Evolutionary conservation across 2,113 vertebrate species (phyloP).

Genomic region (Hypocryptadius cinnamomeus): DNA sequence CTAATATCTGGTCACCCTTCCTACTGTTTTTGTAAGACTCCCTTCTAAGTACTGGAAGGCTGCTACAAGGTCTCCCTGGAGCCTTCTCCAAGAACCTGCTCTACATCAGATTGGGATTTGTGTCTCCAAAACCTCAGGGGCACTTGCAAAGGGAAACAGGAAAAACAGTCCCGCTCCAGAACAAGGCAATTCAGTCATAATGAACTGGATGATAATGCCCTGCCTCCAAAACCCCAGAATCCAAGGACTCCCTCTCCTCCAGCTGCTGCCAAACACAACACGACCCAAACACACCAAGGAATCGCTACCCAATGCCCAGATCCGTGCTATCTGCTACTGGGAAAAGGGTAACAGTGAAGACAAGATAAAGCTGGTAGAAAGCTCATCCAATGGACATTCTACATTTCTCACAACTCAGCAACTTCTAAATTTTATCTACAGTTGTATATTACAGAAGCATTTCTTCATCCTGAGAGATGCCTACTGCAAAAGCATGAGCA

Average conservation of each 20-base stretch:
- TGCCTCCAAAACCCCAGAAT: not conserved
- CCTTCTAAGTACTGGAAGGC: not conserved
- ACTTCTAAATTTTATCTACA: not conserved
- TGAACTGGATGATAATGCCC: not conserved
- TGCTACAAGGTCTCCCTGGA: not conserved
- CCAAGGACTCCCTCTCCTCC: not conserved
- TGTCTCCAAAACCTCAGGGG: not conserved
- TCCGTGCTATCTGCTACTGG: not conserved
- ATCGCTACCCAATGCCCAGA: not conserved
- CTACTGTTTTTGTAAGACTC: not conserved
- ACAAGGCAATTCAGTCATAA: not conserved
- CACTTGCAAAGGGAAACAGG: not conserved
- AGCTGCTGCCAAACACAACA: not conserved
- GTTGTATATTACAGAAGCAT: not conserved
- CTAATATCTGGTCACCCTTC: rapidly evolving
- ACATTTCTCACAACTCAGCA: not conserved
- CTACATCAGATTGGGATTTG: not conserved
- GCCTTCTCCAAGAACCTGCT: not conserved
- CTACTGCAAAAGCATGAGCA: rapidly evolving
- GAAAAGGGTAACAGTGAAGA: not conserved
- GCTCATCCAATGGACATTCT: not conserved
- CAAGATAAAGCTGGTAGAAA: not conserved
- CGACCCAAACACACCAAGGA: rapidly evolving
- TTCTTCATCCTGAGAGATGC: not conserved
- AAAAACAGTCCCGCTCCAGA: not conserved